Percentiles rank a stretch among this genome's conserved stretches.
Evolutionary conservation across 2,113 vertebrate species (phyloP).

Genomic region (Neolamprologus cancellatus): DNA sequence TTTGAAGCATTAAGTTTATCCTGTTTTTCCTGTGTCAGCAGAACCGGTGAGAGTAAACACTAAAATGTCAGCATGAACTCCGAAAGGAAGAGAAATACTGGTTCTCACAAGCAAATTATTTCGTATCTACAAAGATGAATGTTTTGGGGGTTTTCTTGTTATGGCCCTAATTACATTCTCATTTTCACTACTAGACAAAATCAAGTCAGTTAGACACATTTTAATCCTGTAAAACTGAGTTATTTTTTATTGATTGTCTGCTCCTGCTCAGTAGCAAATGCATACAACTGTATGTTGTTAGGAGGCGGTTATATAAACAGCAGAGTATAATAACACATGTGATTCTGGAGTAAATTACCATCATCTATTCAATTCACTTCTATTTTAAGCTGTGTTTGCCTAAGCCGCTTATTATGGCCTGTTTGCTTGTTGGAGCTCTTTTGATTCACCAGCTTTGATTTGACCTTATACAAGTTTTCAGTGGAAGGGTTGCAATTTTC

Average conservation of each 20-base stretch:
- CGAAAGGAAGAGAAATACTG: background rate
- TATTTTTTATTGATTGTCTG: background rate
- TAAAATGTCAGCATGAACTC: background rate
- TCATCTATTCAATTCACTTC: background rate
- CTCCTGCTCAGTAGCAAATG: background rate
- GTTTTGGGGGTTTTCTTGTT: background rate
- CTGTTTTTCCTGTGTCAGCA: background rate
- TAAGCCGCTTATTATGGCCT: background rate
- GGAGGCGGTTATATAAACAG: background rate
- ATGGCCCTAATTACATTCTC: background rate
- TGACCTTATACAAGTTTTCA: background rate
- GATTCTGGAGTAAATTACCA: background rate
- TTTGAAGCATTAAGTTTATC: background rate
- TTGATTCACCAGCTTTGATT: background rate
- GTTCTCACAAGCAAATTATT: background rate
- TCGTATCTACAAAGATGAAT: background rate
- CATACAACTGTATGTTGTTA: background rate
- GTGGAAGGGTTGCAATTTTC: background rate
- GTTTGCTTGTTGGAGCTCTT: background rate
- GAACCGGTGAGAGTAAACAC: background rate
- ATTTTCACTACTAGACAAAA: slow-evolving; percentile 9
- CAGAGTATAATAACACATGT: background rate
- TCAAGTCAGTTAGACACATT: background rate
- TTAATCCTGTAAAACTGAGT: background rate
- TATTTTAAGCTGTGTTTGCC: background rate